Evolutionary conservation across 2,113 vertebrate genomes (phyloP).

Genomic region (Psittacula cyanocephala): DNA sequence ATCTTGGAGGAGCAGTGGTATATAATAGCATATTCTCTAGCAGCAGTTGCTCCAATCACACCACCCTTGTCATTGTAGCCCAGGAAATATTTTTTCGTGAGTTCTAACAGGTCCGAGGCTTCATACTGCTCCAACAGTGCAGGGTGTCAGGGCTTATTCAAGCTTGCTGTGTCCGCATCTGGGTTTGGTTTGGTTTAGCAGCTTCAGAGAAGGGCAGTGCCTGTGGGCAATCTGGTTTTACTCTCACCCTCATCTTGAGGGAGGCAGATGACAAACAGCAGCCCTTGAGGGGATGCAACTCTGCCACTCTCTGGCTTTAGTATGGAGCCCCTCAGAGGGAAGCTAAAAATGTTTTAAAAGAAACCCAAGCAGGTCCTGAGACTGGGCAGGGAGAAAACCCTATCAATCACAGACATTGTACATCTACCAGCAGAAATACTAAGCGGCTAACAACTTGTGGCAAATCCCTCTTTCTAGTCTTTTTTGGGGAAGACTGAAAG

Average conservation of each 20-base stretch:
- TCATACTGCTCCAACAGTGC: neutral
- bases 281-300: neutral
- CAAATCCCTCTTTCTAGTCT: neutral
- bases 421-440: neutral
- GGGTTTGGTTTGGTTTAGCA: neutral
- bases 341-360: neutral
- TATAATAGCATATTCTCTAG: neutral
- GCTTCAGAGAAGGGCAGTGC: neutral
- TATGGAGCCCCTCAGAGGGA: neutral
- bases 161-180: neutral
- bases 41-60: neutral
- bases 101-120: neutral
- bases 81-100: neutral
- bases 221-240: neutral
- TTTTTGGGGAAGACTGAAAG: neutral
- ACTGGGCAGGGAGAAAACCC: neutral
- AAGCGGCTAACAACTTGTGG: neutral
- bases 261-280: neutral
- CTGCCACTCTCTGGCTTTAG: neutral
- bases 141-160: neutral
- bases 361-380: neutral
- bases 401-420: rapidly evolving
- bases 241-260: neutral
- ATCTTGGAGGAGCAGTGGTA: neutral
- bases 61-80: neutral